Conservation (phyloP, 2,797 vertebrate species). For the Pristis pectinata region DNA sequence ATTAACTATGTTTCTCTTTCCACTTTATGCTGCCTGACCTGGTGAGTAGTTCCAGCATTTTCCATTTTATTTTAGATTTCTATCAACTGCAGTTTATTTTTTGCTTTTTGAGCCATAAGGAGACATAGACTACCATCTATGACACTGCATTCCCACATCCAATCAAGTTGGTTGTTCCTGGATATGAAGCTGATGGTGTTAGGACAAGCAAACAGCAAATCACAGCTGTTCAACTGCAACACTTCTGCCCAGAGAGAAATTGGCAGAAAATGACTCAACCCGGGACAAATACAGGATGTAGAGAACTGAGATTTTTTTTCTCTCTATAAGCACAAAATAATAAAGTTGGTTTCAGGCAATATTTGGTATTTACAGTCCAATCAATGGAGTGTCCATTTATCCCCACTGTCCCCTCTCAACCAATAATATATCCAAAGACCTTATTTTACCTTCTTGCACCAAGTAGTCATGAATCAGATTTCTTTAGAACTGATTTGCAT, state of each 20-base stretch:
- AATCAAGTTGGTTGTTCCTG: not conserved
- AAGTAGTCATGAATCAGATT: not conserved
- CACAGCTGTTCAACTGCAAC: not conserved
- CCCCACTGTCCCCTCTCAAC: not conserved
- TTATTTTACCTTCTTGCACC: not conserved
- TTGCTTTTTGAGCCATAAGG: not conserved
- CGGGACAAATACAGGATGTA: not conserved
- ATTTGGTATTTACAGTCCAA: not conserved
- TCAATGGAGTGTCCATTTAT: not conserved
- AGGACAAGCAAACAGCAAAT: not conserved
- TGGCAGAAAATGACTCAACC: not conserved
- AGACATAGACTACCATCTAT: not conserved
- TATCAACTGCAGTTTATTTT: too few relatives aligned
- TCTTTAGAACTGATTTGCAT: not conserved
- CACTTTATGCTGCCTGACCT: too few relatives aligned
- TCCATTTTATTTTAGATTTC: too few relatives aligned
- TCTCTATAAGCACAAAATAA: not conserved
- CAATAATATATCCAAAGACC: not conserved
- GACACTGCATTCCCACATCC: not conserved
- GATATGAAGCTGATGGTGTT: not conserved
- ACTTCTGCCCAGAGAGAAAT: not conserved
- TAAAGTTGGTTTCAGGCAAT: not conserved
- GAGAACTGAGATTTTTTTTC: not conserved
- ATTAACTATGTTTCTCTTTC: too few relatives aligned
- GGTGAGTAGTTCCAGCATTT: too few relatives aligned